phyloP scores from a whole-genome alignment of 35 echinoderm and acorn worm species.

The Holothuria glaberrima region DNA sequence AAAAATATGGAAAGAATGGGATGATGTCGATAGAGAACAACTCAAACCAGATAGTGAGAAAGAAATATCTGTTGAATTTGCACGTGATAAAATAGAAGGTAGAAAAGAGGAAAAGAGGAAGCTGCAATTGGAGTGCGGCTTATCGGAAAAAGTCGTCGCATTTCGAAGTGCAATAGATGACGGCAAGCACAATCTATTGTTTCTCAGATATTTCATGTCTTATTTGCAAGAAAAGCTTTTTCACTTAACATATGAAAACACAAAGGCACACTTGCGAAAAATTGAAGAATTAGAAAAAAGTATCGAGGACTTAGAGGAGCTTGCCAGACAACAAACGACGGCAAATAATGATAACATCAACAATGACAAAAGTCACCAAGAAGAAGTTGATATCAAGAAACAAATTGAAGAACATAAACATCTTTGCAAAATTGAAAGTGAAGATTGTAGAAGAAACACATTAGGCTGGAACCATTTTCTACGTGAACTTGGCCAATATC shows the following conservation, averaged over 20 bases:
- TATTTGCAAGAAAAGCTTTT: neutral
- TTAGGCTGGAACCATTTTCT: constrained; percentile 25
- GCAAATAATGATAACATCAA: too few species aligned
- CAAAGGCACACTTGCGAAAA: neutral
- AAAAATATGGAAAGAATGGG: neutral
- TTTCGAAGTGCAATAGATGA: neutral
- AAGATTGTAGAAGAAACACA: neutral
- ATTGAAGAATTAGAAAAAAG: neutral
- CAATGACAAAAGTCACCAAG: neutral
- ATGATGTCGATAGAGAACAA: neutral
- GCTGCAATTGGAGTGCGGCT: neutral
- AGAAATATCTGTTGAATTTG: neutral
- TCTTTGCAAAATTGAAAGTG: neutral
- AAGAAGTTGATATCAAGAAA: neutral
- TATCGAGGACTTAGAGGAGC: neutral
- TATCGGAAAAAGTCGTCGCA: neutral
- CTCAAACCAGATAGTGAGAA: neutral
- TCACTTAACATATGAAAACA: constrained; percentile 6
- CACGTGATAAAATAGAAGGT: neutral
- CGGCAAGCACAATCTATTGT: neutral
- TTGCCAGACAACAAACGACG: too few species aligned
- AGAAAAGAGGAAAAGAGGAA: constrained; percentile 25
- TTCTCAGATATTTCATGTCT: constrained; percentile 4
- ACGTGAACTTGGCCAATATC: constrained; percentile 19
- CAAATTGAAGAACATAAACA: neutral